Conservation (phyloP, 53 echinoderm and acorn worm genomes). For the Luidia sarsii region DNA sequence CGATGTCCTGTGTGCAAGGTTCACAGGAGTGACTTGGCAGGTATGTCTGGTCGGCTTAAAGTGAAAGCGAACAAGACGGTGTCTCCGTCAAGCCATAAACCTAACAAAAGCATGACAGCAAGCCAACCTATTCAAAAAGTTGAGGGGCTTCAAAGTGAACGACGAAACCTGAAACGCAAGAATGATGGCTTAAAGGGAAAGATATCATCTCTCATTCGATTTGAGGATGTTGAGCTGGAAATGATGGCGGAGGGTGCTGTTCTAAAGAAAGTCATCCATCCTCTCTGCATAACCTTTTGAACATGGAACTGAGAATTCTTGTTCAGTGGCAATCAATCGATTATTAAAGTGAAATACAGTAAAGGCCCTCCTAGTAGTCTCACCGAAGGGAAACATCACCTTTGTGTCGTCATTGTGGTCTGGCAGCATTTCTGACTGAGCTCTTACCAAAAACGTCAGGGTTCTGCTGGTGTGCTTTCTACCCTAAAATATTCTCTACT, state of each 20-base stretch:
- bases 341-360: too few species aligned
- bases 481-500: too few species aligned
- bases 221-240: not conserved
- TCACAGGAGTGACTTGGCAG: slow-evolving; percentile 23
- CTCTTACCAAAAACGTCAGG: too few species aligned
- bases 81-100: not conserved
- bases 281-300: too few species aligned
- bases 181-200: not conserved
- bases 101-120: not conserved
- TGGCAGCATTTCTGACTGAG: too few species aligned
- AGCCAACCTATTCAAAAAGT: slow-evolving; percentile 4
- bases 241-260: not conserved
- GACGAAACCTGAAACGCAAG: slow-evolving; percentile 13
- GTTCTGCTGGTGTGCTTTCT: too few species aligned
- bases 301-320: too few species aligned
- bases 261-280: not conserved
- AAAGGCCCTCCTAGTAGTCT: too few species aligned
- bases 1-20: slow-evolving; percentile 14
- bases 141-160: not conserved
- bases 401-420: too few species aligned
- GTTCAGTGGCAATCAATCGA: too few species aligned
- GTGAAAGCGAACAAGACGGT: not conserved
- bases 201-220: not conserved
- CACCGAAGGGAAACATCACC: too few species aligned
- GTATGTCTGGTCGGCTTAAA: not conserved